Conservation (phyloP, 2,797 vertebrate species). For the Xerus rutilus region DNA sequence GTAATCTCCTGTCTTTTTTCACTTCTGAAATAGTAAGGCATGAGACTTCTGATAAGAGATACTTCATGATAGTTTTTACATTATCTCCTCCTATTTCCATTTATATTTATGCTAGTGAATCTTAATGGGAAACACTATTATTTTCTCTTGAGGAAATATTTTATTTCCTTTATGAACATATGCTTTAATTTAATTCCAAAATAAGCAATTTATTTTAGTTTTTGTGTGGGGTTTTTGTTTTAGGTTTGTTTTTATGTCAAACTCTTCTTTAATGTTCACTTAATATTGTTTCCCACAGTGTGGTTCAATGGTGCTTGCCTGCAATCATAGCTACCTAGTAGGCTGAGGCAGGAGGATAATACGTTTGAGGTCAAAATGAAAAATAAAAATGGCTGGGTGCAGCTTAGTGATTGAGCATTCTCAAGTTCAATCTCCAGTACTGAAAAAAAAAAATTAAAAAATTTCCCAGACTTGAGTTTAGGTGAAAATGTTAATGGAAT, state of each 20-base stretch:
- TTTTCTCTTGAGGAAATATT: conserved; percentile 32
- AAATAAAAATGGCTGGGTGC: too few species aligned
- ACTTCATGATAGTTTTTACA: background rate
- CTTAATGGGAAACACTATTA: background rate
- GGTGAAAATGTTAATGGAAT: conserved; percentile 57
- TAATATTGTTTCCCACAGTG: conserved; percentile 10
- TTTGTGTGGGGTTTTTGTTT: background rate
- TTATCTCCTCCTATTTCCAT: background rate
- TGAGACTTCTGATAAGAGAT: background rate
- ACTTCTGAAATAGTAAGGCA: background rate
- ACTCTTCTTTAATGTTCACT: conserved; percentile 14
- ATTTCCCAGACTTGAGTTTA: conserved; percentile 28
- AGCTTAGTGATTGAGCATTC: too few species aligned
- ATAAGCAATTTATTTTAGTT: background rate
- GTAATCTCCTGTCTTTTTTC: background rate
- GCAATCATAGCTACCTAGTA: too few species aligned
- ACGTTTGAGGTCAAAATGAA: too few species aligned
- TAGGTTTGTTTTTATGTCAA: conserved; percentile 28
- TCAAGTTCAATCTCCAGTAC: too few species aligned
- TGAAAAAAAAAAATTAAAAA: too few species aligned
- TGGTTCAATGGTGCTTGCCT: too few species aligned
- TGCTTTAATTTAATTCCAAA: conserved; percentile 19
- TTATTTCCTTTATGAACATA: conserved; percentile 42
- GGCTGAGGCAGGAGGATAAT: too few species aligned
- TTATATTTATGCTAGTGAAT: conserved; percentile 48